Percentiles rank a stretch among this genome's conserved stretches.
These are phyloP conservation scores for Timema podura DNA, from an alignment of 2,888 invertebrate genomes.

Conservation along the genomic window DNA sequence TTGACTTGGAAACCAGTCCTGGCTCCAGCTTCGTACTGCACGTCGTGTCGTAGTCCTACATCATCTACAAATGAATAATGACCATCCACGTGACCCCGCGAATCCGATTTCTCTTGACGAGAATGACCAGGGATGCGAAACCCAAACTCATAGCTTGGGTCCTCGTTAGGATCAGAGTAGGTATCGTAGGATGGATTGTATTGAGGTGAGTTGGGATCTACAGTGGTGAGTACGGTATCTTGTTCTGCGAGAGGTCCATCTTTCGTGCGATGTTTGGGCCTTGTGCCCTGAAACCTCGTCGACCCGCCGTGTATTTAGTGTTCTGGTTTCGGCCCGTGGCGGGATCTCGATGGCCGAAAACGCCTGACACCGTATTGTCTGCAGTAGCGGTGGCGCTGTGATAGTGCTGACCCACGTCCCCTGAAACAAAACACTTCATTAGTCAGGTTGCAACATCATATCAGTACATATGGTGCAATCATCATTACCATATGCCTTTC, in stretches of 20 bases:
- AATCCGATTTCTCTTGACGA: conserved; percentile 61
- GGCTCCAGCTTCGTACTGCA: conserved; percentile 70
- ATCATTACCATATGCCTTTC: not conserved
- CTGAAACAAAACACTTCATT: conserved; percentile 33
- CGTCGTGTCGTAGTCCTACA: conserved; percentile 69
- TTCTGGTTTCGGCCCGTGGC: conserved; percentile 64
- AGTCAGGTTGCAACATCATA: too few relatives aligned
- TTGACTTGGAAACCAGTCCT: conserved; percentile 73
- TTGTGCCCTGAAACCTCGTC: conserved; percentile 71
- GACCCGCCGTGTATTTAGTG: conserved; percentile 71
- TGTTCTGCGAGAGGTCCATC: conserved; percentile 62
- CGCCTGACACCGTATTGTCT: conserved; percentile 58
- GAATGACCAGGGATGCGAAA: conserved; percentile 64
- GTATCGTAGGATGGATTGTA: conserved; percentile 61
- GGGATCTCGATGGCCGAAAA: conserved; percentile 63
- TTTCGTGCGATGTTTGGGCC: conserved; percentile 71
- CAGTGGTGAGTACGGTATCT: conserved; percentile 39
- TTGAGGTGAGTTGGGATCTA: conserved; percentile 37
- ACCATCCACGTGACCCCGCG: conserved; percentile 19
- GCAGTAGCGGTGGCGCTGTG: conserved; percentile 61
- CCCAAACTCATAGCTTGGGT: conserved; percentile 68
- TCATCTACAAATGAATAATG: conserved; percentile 68
- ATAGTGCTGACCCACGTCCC: conserved; percentile 66
- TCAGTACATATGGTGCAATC: not conserved
- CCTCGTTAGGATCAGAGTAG: conserved; percentile 70